Conservation (phyloP, 2,797 vertebrate species). For the Mycteria americana region DNA sequence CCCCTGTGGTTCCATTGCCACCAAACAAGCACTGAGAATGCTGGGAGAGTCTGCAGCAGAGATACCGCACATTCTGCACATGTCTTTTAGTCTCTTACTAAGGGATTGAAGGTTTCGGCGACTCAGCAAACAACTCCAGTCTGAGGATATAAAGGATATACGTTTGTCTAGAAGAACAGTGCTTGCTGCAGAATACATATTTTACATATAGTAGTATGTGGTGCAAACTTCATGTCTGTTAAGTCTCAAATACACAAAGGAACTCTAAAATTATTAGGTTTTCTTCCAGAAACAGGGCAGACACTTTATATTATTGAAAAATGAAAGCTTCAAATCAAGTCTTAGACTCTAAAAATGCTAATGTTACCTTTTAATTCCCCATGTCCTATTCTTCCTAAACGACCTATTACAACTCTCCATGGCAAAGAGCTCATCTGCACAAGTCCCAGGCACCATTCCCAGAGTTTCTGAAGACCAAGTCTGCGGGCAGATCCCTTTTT, state of each 20-base stretch:
- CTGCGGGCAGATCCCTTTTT: slow-evolving; percentile 97
- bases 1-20: slow-evolving; percentile 97
- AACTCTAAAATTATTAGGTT: background rate
- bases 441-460: slow-evolving; percentile 97
- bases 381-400: slow-evolving; percentile 95
- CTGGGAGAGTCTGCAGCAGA: slow-evolving; percentile 96
- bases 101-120: slow-evolving; percentile 94
- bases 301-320: background rate
- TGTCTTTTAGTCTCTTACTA: slow-evolving; percentile 94
- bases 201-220: rapidly evolving
- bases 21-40: slow-evolving; percentile 96
- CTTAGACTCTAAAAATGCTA: background rate
- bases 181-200: background rate
- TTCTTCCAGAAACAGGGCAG: background rate
- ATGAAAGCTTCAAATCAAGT: background rate
- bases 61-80: slow-evolving; percentile 99
- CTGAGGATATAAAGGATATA: slow-evolving; percentile 69
- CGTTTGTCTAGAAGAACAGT: background rate
- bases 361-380: slow-evolving; percentile 93
- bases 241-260: background rate
- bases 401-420: slow-evolving; percentile 98
- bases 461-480: slow-evolving; percentile 94
- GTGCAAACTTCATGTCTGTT: background rate
- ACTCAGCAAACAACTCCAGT: slow-evolving; percentile 97
- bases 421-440: slow-evolving; percentile 98